These are phyloP conservation scores for Xerus rutilus DNA, from an alignment of 2,797 vertebrate genomes.

Conservation along the genomic window DNA sequence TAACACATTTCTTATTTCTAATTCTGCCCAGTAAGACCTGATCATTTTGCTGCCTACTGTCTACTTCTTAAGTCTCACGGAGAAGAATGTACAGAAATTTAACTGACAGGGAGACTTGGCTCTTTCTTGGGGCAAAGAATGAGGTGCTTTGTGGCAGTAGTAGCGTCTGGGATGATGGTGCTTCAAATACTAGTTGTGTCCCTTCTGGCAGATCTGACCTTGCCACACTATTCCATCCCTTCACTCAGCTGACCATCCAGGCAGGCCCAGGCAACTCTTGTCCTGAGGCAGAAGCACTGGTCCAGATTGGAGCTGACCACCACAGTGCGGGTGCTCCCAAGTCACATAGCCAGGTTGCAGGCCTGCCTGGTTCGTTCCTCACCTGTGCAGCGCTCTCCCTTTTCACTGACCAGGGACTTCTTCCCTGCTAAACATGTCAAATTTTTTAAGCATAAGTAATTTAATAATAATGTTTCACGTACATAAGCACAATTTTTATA, in stretches of 20 bases:
- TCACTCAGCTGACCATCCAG: background rate
- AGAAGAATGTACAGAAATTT: background rate
- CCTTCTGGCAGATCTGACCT: background rate
- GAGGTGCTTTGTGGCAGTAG: background rate
- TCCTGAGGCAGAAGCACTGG: background rate
- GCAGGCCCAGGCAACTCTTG: background rate
- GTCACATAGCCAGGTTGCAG: background rate
- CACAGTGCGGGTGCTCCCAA: background rate
- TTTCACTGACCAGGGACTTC: background rate
- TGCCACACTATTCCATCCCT: background rate
- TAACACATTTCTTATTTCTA: conserved; percentile 26
- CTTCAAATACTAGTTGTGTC: background rate
- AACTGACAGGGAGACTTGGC: background rate
- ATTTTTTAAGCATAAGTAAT: conserved; percentile 55
- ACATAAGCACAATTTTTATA: conserved; percentile 39
- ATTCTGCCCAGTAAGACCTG: background rate
- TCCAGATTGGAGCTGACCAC: background rate
- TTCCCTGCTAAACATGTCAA: background rate
- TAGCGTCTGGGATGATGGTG: background rate
- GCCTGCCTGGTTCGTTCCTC: background rate
- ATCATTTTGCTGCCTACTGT: conserved; percentile 1
- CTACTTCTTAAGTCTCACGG: background rate
- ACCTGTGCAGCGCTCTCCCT: background rate
- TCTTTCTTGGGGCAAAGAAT: background rate
- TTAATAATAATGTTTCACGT: background rate